phyloP scores from a whole-genome alignment of 53 echinoderm and acorn worm species.

The Echinometra lucunter region DNA sequence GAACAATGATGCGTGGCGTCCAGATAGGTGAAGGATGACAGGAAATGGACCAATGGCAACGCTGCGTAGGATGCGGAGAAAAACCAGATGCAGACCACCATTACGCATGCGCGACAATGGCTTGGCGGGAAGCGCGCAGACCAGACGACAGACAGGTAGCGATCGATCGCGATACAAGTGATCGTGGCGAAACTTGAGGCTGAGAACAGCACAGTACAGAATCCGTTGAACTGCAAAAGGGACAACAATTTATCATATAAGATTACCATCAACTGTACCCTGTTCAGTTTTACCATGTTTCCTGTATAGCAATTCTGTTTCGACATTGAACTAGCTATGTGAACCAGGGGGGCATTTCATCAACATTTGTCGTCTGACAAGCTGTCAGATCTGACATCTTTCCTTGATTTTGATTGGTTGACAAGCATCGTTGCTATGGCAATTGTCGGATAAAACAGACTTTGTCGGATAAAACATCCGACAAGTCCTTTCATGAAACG shows the following conservation, averaged over 20 bases:
- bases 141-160: slow-evolving; percentile 67
- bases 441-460: no score
- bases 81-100: slow-evolving; percentile 30
- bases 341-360: no score
- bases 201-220: slow-evolving; percentile 32
- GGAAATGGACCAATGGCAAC: slow-evolving; percentile 14
- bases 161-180: slow-evolving; percentile 59
- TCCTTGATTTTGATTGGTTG: no score
- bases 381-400: no score
- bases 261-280: not conserved
- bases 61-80: slow-evolving; percentile 30
- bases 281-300: no score
- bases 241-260: not conserved
- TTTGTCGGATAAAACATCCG: no score
- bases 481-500: no score
- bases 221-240: slow-evolving; percentile 42
- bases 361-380: no score
- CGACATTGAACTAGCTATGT: no score
- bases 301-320: no score
- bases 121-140: slow-evolving; percentile 51
- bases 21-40: slow-evolving; percentile 49
- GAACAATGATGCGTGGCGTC: slow-evolving; percentile 63
- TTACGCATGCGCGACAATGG: slow-evolving; percentile 28
- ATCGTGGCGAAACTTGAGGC: slow-evolving; percentile 59
- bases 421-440: no score